A percentile compares a stretch with the other conserved stretches of the same genome.
Conservation (phyloP, 2,113 vertebrate species). For the Urocynchramus pylzowi region DNA sequence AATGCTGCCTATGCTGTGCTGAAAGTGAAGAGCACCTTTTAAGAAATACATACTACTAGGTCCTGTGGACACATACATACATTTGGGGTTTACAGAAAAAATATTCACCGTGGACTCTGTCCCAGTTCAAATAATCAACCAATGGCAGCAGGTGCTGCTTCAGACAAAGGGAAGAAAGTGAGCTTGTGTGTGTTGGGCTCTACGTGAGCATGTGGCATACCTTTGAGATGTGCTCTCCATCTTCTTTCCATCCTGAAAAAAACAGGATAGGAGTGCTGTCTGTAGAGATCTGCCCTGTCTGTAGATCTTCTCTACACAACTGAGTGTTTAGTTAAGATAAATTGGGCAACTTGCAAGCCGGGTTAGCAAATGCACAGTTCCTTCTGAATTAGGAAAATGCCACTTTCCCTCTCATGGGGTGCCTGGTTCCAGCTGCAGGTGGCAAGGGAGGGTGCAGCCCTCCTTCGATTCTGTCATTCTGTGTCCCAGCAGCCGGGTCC, state of each 20-base stretch:
- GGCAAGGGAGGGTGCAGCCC: not conserved
- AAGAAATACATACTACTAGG: not conserved
- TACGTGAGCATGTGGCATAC: not conserved
- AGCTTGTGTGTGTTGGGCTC: fast-evolving
- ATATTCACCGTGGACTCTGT: not conserved
- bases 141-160: not conserved
- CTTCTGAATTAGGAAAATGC: not conserved
- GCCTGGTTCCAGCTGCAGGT: fast-evolving
- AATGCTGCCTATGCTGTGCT: not conserved
- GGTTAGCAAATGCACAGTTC: not conserved
- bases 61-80: not conserved
- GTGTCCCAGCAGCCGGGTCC: not conserved
- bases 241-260: not conserved
- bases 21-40: not conserved
- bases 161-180: not conserved
- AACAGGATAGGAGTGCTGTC: not conserved
- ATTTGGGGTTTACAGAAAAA: not conserved
- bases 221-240: not conserved
- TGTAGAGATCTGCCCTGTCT: not conserved
- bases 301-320: not conserved
- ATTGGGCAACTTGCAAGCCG: not conserved
- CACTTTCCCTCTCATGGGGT: not conserved
- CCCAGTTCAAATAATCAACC: not conserved
- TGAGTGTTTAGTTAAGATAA: not conserved
- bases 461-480: not conserved